Conservation (phyloP, 2,888 invertebrate species). For the Pammene fasciana region DNA sequence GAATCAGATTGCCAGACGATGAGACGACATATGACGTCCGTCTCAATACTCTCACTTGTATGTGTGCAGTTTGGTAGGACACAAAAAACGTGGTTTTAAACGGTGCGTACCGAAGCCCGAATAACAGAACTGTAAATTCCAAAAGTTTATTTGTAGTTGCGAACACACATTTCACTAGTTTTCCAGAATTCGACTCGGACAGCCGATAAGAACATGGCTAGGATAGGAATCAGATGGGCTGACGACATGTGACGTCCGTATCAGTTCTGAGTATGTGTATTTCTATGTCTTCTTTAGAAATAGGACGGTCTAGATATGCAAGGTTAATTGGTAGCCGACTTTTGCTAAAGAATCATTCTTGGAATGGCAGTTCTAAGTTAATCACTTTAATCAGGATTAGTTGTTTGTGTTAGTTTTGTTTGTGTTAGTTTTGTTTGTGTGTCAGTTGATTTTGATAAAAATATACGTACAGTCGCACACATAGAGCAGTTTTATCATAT, state of each 20-base stretch:
- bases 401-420: neutral
- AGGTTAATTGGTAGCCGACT: conserved; percentile 1
- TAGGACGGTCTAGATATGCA: conserved; percentile 14
- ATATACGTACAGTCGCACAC: too few species aligned
- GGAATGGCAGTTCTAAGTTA: neutral
- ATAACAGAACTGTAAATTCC: too few species aligned
- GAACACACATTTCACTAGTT: too few species aligned
- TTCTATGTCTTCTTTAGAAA: conserved; percentile 13
- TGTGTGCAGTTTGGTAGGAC: too few species aligned
- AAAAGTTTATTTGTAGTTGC: too few species aligned
- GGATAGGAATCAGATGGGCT: conserved; percentile 13
- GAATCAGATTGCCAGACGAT: too few species aligned
- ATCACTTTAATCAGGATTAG: too few species aligned
- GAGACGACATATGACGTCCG: too few species aligned
- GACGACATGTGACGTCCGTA: conserved; percentile 28
- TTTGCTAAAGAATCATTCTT: neutral
- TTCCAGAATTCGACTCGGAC: neutral
- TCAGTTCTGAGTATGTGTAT: conserved; percentile 12
- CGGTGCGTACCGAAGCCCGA: too few species aligned
- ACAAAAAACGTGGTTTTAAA: too few species aligned
- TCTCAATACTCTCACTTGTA: too few species aligned
- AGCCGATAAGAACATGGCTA: neutral
- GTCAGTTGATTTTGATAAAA: neutral
- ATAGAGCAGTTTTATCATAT: too few species aligned
- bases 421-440: neutral